These are phyloP conservation scores for Atherinosoma microstoma DNA, from an alignment of 2,797 vertebrate species.

Conservation along the genomic window DNA sequence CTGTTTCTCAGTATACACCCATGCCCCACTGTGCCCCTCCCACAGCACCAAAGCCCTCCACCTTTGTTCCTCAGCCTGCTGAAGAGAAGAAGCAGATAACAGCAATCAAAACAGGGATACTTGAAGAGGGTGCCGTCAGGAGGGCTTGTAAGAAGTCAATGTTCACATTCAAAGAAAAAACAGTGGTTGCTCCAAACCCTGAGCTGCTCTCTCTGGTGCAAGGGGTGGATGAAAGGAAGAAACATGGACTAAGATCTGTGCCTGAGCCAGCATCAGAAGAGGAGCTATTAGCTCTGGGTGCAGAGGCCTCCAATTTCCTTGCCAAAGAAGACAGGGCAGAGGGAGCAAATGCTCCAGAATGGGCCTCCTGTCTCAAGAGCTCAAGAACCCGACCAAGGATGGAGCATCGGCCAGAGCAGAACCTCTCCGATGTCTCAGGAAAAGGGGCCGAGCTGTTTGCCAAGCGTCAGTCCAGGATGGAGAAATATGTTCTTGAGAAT, in stretches of 20 bases:
- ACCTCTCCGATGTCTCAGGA: constrained; percentile 89
- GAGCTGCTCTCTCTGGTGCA: constrained; percentile 95
- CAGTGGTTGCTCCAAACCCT: constrained; percentile 92
- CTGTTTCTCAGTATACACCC: constrained; percentile 78
- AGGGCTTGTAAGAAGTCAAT: constrained; percentile 89
- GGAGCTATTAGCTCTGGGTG: constrained; percentile 92
- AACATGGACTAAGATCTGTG: constrained; percentile 84
- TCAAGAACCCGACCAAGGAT: constrained; percentile 88
- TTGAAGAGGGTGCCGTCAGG: constrained; percentile 87
- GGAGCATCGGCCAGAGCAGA: constrained; percentile 89
- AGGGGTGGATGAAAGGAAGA: constrained; percentile 90
- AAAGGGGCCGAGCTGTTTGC: constrained; percentile 96
- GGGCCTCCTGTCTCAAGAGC: constrained; percentile 94
- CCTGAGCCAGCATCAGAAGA: constrained; percentile 86
- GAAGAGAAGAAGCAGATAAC: constrained; percentile 60
- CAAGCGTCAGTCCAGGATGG: constrained; percentile 95
- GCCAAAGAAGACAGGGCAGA: constrained; percentile 73
- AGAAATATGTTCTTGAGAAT: constrained; percentile 91
- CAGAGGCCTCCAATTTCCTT: constrained; percentile 95
- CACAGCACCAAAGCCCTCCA: constrained; percentile 77
- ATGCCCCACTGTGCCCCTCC: constrained; percentile 82
- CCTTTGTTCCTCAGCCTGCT: constrained; percentile 71
- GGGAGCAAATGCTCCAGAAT: constrained; percentile 82
- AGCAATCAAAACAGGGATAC: constrained; percentile 88
- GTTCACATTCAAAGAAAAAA: constrained; percentile 98